Conservation (phyloP, 92 coral and sea anemone species). For the Umimayanthus kanabou region DNA sequence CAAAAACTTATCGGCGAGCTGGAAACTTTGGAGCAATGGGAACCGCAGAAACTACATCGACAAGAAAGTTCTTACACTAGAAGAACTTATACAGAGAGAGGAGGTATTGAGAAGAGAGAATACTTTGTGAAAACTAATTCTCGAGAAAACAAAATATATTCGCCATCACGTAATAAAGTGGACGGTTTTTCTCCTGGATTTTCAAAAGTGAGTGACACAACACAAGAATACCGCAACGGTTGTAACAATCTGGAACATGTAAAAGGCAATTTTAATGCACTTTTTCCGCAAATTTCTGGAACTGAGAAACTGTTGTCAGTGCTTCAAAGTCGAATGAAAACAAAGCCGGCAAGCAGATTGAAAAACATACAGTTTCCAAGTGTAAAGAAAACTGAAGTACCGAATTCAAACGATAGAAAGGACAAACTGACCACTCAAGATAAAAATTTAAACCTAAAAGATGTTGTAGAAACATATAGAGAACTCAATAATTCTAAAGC, state of each 20-base stretch:
- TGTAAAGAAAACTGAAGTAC: background rate
- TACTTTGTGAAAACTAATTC: background rate
- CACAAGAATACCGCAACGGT: background rate
- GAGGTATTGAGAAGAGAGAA: background rate
- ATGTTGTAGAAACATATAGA: constrained; percentile 8
- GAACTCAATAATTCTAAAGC: background rate
- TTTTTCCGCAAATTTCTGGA: constrained; percentile 1
- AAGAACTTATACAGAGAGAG: background rate
- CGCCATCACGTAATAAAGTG: background rate
- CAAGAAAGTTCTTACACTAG: background rate
- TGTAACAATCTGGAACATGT: background rate
- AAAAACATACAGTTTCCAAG: constrained; percentile 8
- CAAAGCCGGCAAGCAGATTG: background rate
- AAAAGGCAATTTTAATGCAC: background rate
- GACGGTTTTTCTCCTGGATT: background rate
- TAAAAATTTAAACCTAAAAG: constrained; percentile 5
- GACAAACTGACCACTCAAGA: background rate
- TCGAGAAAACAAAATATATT: background rate
- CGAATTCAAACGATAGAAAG: background rate
- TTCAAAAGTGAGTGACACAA: background rate
- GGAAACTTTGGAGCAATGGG: constrained; percentile 13
- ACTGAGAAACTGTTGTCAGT: constrained; percentile 15
- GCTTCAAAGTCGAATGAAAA: constrained; percentile 5
- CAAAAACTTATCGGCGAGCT: constrained; percentile 30
- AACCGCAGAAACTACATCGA: background rate